These are phyloP conservation scores for Anarrhichthys ocellatus DNA, from an alignment of 2,113 vertebrate species.

Conservation along the genomic window DNA sequence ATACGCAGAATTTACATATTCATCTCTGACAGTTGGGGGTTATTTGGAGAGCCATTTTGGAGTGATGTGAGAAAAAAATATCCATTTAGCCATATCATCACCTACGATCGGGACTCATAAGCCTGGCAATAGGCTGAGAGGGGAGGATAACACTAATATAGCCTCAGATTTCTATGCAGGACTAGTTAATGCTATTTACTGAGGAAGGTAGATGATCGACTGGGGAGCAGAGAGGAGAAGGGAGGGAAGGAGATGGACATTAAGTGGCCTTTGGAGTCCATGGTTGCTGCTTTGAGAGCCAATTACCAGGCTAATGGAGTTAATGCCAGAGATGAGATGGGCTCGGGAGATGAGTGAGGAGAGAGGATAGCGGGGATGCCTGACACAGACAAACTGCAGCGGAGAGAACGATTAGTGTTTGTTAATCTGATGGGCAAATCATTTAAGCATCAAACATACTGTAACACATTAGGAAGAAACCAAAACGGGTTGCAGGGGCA, in stretches of 20 bases:
- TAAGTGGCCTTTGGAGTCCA: constrained; percentile 75
- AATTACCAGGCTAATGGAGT: constrained; percentile 84
- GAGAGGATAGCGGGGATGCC: constrained; percentile 44
- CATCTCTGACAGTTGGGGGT: constrained; percentile 80
- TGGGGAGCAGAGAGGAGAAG: constrained; percentile 62
- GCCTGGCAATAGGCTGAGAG: constrained; percentile 81
- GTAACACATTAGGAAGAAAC: constrained; percentile 48
- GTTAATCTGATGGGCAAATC: constrained; percentile 79
- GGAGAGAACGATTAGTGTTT: constrained; percentile 69
- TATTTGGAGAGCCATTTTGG: constrained; percentile 80
- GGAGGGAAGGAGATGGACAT: constrained; percentile 73
- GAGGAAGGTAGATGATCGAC: constrained; percentile 82
- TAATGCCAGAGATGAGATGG: constrained; percentile 82
- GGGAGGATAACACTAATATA: constrained; percentile 85
- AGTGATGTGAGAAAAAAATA: constrained; percentile 80
- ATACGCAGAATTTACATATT: constrained; percentile 85
- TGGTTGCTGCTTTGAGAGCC: constrained; percentile 73
- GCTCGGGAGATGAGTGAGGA: constrained; percentile 65
- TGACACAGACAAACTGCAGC: constrained; percentile 70
- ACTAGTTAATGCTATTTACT: constrained; percentile 84
- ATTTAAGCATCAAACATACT: constrained; percentile 69
- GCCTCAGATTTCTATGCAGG: constrained; percentile 81
- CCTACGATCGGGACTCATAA: constrained; percentile 79
- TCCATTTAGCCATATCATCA: constrained; percentile 85
- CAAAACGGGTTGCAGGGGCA: constrained; percentile 40